Base-by-base conservation (phyloP, 2,113 vertebrate genomes). In the Sterrhoptilus dennistouni region DNA sequence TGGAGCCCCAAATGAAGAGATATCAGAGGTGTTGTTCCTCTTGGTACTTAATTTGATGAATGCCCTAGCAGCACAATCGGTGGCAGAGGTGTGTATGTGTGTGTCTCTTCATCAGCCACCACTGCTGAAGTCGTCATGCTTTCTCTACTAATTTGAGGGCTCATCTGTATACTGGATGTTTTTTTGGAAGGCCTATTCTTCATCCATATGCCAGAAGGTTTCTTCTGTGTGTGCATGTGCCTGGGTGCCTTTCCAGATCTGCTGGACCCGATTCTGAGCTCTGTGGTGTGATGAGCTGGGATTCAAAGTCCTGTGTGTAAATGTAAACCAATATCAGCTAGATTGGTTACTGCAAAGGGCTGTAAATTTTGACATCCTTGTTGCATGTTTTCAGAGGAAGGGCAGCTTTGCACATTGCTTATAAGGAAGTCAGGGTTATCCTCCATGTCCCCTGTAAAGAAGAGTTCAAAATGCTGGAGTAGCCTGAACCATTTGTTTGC, bases 21-120 rank as follows among this genome's bases (percentile, higher is more conserved):
- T 98, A 99, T 99, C 98, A 99, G 98, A 99, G 98, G 98, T 98
- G 98, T 98, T 98, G 98, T 98, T 98, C 98, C 97, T 98, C 96
- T 96, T 97, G 98, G 98, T 99, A 98, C 99, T 99, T 99, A 99
- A 98, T 98, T 98, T 99, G 99, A 99, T 99, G 99, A 99, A 99
- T 99, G 99, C 98, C 97, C 98, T 95, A 94, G 97, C 95, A 88
- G 97, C 96, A 90, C 91, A 97, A 98, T 98, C 78, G 97, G 98
- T 98, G 98, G 98, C 98, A 98, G 98, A 97, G 94, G 97, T 96
- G 93, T 98, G 93, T 97, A 95, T 97, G 97, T 96, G 95, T 85
- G 97, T 97, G 97, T 98, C 98, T 98, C 98, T 98, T 98, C 98
- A 98, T 98, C 97, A 98, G 97, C 97, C 97, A 97, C 96, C 91